Conservation (phyloP, 2,113 vertebrate genomes). For the Thamnaconus septentrionalis region DNA sequence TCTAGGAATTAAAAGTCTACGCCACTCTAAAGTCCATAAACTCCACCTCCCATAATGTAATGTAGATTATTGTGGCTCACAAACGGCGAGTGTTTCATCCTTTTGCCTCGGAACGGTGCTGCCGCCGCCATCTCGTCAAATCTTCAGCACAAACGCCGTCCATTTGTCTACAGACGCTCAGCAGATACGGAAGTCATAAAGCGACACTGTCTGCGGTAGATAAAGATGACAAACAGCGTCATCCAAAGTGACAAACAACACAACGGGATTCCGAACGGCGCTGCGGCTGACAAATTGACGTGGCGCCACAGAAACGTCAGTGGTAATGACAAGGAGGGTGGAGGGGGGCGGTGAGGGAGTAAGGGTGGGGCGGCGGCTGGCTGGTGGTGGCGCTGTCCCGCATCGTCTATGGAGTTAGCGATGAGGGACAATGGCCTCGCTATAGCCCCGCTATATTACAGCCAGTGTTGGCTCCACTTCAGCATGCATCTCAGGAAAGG, state of each 20-base stretch:
- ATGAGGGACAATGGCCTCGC: constrained; percentile 8
- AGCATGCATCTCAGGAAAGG: no score
- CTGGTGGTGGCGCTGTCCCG: no score
- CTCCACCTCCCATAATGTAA: no score
- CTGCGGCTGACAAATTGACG: constrained; percentile 29
- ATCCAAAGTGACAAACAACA: constrained; percentile 33
- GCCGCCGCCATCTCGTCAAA: background rate
- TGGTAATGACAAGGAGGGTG: constrained; percentile 32
- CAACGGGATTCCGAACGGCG: constrained; percentile 13
- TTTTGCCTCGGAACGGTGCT: no score
- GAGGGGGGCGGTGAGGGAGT: constrained; percentile 18
- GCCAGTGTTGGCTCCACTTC: constrained; percentile 19
- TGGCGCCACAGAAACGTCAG: constrained; percentile 17
- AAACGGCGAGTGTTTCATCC: no score
- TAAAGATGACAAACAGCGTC: constrained; percentile 43
- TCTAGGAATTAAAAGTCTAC: background rate
- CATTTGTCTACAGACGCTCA: constrained; percentile 11
- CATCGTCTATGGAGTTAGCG: background rate
- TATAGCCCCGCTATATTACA: constrained; percentile 32
- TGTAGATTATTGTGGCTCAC: background rate
- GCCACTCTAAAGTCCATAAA: no score
- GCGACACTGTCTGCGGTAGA: constrained; percentile 10
- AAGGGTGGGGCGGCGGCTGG: constrained; percentile 4
- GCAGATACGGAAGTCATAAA: constrained; percentile 5
- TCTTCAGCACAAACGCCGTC: background rate